Evolutionary conservation across 2,113 vertebrate species (phyloP).

Genomic region (Anolis sagrei): DNA sequence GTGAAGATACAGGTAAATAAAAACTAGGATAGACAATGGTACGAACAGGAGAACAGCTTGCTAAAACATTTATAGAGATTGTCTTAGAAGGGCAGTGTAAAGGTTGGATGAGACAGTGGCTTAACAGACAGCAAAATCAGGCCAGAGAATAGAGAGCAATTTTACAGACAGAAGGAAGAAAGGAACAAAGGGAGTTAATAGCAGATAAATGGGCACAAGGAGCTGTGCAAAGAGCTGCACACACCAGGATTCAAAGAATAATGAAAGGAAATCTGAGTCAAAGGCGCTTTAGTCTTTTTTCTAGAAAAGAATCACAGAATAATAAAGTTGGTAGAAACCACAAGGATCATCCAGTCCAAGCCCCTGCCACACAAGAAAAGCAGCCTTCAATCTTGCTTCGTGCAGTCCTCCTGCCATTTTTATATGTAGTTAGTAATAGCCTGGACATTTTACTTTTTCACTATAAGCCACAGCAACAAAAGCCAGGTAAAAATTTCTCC

Average conservation of each 20-base stretch:
- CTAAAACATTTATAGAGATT: neutral
- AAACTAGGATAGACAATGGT: neutral
- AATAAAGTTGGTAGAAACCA: too few relatives aligned
- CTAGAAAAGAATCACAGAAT: neutral
- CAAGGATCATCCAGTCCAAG: too few relatives aligned
- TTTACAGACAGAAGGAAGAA: neutral
- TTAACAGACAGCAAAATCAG: neutral
- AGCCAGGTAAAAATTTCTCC: too few relatives aligned
- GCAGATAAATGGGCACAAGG: constrained; percentile 4
- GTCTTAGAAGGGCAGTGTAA: neutral
- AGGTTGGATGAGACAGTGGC: neutral
- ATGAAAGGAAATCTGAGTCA: too few relatives aligned
- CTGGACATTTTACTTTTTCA: too few relatives aligned
- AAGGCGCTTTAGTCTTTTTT: neutral
- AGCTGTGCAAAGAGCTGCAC: neutral
- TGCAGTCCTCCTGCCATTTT: too few relatives aligned
- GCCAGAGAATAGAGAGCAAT: neutral
- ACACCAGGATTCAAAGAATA: neutral
- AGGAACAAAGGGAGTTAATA: neutral
- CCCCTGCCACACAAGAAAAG: neutral
- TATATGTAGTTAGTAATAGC: too few relatives aligned
- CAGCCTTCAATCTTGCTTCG: too few relatives aligned
- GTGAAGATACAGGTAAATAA: neutral
- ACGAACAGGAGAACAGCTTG: neutral
- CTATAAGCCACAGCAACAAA: too few relatives aligned